phyloP scores from a whole-genome alignment of 2,113 vertebrate species.

The Channa maculata region DNA sequence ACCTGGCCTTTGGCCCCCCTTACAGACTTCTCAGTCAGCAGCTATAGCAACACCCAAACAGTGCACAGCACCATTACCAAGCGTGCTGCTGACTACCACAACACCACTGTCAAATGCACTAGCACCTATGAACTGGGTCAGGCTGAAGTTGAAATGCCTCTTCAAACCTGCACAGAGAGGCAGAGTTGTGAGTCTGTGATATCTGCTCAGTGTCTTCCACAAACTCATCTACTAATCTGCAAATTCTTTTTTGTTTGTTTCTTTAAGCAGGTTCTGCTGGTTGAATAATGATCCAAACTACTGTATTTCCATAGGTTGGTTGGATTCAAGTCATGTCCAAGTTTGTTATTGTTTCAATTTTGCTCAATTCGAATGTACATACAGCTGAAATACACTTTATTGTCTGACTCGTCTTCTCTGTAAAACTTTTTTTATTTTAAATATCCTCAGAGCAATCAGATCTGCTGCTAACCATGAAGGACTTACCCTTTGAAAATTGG shows the following conservation, averaged over 20 bases:
- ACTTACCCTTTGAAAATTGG: too few species aligned
- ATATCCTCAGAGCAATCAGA: too few species aligned
- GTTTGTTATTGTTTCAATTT: too few species aligned
- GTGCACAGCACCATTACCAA: slow-evolving; percentile 28
- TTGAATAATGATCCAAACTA: neutral
- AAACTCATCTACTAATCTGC: too few species aligned
- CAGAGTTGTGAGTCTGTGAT: neutral
- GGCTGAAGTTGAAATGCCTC: neutral
- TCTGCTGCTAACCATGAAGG: too few species aligned
- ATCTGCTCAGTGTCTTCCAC: neutral
- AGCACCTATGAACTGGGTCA: slow-evolving; percentile 26
- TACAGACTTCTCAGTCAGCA: slow-evolving; percentile 27
- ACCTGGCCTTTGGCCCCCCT: slow-evolving; percentile 7
- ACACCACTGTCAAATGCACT: slow-evolving; percentile 15
- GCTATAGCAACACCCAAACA: neutral
- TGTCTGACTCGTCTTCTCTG: too few species aligned
- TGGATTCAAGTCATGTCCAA: too few species aligned
- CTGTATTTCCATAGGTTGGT: neutral
- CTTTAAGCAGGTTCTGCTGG: too few species aligned
- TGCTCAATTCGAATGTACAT: too few species aligned
- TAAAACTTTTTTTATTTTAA: too few species aligned
- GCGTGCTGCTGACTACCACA: neutral
- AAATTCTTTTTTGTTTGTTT: too few species aligned
- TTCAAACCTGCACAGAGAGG: slow-evolving; percentile 1
- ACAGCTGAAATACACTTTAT: too few species aligned